These are phyloP conservation scores for Drosophila cracens DNA, from an alignment of 2,888 invertebrate species.

Conservation along the genomic window DNA sequence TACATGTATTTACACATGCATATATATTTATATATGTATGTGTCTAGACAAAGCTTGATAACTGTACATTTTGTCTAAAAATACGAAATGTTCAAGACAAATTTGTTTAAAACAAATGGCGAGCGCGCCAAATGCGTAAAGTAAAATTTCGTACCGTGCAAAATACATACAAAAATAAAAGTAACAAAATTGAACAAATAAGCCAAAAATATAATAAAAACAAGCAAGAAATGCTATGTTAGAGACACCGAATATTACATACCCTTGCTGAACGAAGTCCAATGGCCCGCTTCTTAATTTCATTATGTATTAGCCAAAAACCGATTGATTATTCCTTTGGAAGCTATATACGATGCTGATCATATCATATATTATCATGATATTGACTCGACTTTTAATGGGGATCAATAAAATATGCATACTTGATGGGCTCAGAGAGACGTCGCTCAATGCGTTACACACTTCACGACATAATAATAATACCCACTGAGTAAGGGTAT, in stretches of 20 bases:
- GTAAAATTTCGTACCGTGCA: constrained; percentile 21
- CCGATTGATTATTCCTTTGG: background rate
- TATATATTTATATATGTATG: background rate
- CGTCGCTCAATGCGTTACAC: background rate
- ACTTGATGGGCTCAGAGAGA: background rate
- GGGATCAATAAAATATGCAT: background rate
- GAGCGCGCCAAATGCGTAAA: constrained; percentile 47
- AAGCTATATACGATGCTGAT: background rate
- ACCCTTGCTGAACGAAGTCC: background rate
- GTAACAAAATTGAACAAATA: constrained; percentile 17
- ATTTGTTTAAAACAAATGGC: constrained; percentile 70
- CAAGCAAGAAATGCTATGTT: background rate
- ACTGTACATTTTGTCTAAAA: constrained; percentile 67
- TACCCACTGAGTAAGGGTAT: background rate
- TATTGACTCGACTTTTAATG: background rate
- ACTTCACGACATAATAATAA: background rate
- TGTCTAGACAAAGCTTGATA: constrained; percentile 51
- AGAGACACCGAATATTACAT: background rate
- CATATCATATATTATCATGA: no score
- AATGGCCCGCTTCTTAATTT: background rate
- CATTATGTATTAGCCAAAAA: background rate
- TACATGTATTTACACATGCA: constrained; percentile 1
- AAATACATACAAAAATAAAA: constrained; percentile 26
- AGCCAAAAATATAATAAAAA: constrained; percentile 15
- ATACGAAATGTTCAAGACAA: constrained; percentile 60